phyloP scores from a whole-genome alignment of 2,113 vertebrate genomes.

The Myiozetetes cayanensis region DNA sequence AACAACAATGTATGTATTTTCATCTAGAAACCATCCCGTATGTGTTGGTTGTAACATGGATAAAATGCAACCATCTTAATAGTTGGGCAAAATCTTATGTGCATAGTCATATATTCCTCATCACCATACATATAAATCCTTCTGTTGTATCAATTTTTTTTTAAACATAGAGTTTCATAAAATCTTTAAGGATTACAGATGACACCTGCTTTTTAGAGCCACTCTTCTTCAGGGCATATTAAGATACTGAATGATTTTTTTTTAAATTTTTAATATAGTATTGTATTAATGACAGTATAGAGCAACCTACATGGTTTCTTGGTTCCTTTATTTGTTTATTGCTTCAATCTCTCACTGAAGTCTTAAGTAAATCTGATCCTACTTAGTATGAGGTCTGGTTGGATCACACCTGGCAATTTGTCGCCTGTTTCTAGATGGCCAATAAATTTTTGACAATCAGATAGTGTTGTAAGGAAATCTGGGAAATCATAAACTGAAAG shows the following conservation, averaged over 20 bases:
- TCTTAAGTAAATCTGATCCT: background rate
- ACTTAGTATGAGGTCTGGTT: background rate
- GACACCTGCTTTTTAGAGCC: background rate
- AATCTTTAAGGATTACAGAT: background rate
- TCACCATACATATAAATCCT: background rate
- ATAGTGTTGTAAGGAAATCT: background rate
- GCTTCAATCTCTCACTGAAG: background rate
- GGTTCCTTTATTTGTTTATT: background rate
- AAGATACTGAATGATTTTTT: background rate
- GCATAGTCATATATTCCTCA: background rate
- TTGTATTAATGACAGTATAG: background rate
- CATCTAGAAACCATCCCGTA: background rate
- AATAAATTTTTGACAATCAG: background rate
- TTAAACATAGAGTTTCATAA: background rate
- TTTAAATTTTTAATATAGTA: background rate
- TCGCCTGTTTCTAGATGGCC: background rate
- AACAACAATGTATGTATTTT: rapidly evolving
- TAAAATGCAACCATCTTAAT: background rate
- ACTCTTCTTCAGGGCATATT: background rate
- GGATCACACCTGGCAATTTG: background rate
- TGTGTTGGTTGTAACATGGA: background rate
- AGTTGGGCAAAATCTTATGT: background rate
- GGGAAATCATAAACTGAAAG: background rate
- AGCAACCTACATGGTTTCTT: background rate
- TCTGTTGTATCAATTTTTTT: background rate